Evolutionary conservation across 1,140 invertebrate genomes (phyloP), one percentile per base, ranked within the genome.

Genomic region (Pseudobourletiella spinata): DNA sequence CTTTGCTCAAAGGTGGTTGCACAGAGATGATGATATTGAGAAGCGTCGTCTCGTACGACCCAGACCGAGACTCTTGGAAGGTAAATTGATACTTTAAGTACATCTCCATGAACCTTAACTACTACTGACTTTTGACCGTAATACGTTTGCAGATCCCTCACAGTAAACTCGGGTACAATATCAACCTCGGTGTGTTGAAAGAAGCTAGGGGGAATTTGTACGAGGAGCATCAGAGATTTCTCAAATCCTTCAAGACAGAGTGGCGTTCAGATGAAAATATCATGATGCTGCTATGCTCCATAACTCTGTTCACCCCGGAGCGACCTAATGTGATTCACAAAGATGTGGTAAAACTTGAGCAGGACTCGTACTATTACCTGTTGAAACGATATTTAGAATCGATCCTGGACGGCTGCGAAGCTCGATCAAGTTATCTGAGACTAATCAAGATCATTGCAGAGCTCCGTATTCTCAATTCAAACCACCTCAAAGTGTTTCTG

Each of bases 11-110:
- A 76, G 89, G 89, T 11, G 86, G 86, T 0, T 91, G 88, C 62
- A 91, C 88, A 57, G 89, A 95, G 77, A 89, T 96, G 82, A 88
- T 95, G 86, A 86, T 95, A 28, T 77, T 95, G 22, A 79, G 89
- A 28, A 89, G 89, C 61, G 88, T 87, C 0, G 86, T 91, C 77
- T 88, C 85, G 42, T 95, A 91, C 72, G 90, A 95, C 74, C 81
- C 84, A 6, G 86, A 88, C 66, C 84, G 86, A 65, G 83, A 87
- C 66, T 84, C 83, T 58, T 95, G 90, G 91, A 88, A 76, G 64
- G 76, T 73, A 63, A 54, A 29, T 22, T 29, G 15, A 18, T 48
- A 22, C 20, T 11, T 43, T 11, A 28, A 43, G 6, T 63, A 26
- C 20, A 22, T 25, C 11, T 50, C 16, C 1, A 59, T 52, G 28